Evolutionary conservation across 2,888 invertebrate genomes (phyloP).

Genomic region (Ptilodon capucinus): DNA sequence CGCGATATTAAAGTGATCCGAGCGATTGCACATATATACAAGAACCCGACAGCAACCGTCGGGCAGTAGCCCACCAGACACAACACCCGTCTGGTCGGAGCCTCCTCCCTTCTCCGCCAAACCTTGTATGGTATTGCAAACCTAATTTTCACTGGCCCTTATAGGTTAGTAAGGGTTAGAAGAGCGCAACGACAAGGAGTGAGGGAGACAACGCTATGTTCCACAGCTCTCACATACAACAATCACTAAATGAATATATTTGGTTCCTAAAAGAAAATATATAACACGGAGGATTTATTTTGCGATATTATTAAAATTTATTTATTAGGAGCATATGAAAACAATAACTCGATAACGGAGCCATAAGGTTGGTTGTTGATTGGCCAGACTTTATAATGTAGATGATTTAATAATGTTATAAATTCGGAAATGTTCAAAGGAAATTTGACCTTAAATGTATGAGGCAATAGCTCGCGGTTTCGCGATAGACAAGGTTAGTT

Average conservation of each 20-base stretch:
- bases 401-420: too few relatives aligned
- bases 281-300: slow-evolving; percentile 48
- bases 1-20: too few relatives aligned
- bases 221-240: slow-evolving; percentile 12
- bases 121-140: too few relatives aligned
- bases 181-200: not conserved
- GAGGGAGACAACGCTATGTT: not conserved
- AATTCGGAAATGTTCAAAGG: too few relatives aligned
- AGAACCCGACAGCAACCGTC: too few relatives aligned
- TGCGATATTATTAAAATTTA: slow-evolving; percentile 51
- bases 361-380: not conserved
- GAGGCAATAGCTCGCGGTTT: too few relatives aligned
- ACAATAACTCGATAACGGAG: not conserved
- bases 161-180: not conserved
- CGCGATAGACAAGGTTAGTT: too few relatives aligned
- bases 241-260: slow-evolving; percentile 40
- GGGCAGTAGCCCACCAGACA: too few relatives aligned
- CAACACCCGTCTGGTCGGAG: too few relatives aligned
- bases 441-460: not conserved
- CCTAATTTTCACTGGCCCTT: too few relatives aligned
- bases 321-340: slow-evolving; percentile 28
- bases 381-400: not conserved
- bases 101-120: too few relatives aligned
- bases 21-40: too few relatives aligned
- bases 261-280: slow-evolving; percentile 60